Evolutionary conservation across 2,797 vertebrate species (phyloP).

Genomic region (Peromyscus nudipes): DNA sequence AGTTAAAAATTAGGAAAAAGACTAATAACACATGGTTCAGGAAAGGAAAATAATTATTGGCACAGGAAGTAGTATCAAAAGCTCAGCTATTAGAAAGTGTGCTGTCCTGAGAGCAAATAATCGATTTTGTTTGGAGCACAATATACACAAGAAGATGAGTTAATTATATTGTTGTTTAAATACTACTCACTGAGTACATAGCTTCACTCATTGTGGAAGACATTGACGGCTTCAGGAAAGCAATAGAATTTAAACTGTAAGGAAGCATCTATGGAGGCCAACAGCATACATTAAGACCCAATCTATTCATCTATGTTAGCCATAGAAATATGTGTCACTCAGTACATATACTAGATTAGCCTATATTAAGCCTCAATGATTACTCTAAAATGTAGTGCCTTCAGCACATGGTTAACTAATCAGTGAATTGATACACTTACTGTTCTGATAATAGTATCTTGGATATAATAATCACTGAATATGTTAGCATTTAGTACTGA

Average conservation of each 20-base stretch:
- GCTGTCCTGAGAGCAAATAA: background rate
- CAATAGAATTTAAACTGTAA: background rate
- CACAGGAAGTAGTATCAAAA: background rate
- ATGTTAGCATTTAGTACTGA: background rate
- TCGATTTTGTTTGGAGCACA: background rate
- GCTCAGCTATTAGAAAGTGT: background rate
- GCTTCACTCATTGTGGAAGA: background rate
- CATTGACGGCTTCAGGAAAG: background rate
- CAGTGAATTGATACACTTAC: background rate
- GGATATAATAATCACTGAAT: background rate
- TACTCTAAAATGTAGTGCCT: background rate
- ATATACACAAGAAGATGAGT: background rate
- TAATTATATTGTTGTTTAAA: background rate
- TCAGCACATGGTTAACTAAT: background rate
- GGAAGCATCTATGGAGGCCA: background rate
- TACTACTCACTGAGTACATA: background rate
- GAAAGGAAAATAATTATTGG: background rate
- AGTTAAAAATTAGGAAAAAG: background rate
- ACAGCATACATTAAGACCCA: background rate
- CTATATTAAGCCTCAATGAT: background rate
- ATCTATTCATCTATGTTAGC: background rate
- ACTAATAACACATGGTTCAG: background rate
- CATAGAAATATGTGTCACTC: background rate
- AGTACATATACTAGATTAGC: background rate
- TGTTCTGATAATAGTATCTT: background rate